phyloP scores from a whole-genome alignment of 2,113 vertebrate genomes.

The Zosterops pallidus region DNA sequence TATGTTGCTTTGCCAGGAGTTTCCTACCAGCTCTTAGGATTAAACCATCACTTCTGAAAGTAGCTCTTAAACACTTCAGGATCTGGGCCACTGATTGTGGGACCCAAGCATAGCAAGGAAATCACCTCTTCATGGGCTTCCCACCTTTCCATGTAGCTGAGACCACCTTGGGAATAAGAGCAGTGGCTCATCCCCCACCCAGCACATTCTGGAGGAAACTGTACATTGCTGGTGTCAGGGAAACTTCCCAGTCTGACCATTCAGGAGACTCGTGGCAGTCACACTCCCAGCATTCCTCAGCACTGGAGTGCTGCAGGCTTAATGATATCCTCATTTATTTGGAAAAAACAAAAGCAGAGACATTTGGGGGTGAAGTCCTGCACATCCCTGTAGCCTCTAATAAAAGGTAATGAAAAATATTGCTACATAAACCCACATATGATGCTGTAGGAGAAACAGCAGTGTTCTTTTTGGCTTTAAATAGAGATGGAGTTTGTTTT shows the following conservation, averaged over 20 bases:
- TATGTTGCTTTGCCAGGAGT: background rate
- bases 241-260: background rate
- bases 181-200: too few species aligned
- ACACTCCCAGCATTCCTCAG: background rate
- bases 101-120: background rate
- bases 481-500: background rate
- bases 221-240: background rate
- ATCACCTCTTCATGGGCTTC: background rate
- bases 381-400: background rate
- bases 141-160: background rate
- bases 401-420: background rate
- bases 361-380: background rate
- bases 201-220: background rate
- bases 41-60: background rate
- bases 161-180: background rate
- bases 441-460: background rate
- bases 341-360: background rate
- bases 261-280: background rate
- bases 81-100: background rate
- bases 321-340: accelerated
- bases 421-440: background rate
- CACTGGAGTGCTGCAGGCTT: background rate
- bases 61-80: background rate
- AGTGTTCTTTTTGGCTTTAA: background rate
- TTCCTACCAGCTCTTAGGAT: background rate